Evolutionary conservation across 2,797 vertebrate genomes (phyloP), one percentile per base, ranked within the genome.

Genomic region (Lemur catta): DNA sequence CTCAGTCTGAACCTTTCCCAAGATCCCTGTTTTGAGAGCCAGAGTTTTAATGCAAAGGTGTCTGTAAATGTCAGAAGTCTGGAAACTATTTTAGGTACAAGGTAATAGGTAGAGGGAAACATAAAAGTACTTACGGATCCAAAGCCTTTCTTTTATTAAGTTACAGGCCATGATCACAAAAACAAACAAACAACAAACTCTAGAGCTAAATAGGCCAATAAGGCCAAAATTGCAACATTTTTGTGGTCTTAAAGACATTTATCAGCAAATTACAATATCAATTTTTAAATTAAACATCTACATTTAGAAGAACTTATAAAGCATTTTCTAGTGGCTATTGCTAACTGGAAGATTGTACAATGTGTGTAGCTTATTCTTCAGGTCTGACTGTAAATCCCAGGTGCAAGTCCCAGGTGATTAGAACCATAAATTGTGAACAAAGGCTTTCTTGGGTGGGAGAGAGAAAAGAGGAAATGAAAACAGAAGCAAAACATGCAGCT

Each of bases 371-470:
- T 92, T 86, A 94, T 80, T 89, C 38, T 89, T 97, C 80, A 81
- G 30, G 48, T 50, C 7, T 82, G 38, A 96, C 41, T 97, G 55
- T 48, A 96, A 97, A 91, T 80, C 43, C n/a, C 57, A 96, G 65
- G 43, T 75, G 17, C 48, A 91, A 76, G 91, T 15, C 24, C 46
- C 81, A 96, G 48, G 61, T 89, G 79, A 96, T 84, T 72, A 80
- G 63, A 95, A 76, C 38, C 69, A 89, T 52, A 85, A 97, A 94
- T 52, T 84, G 52, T 78, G 22, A 96, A 48, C 50, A 91, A 96
- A 81, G 84, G 84, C 30, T 95, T 76, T 46, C 48, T 43, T 65
- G 41, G 55, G 46, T 81, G 8, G 59, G 33, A 81, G 59, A 81
- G 22, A 75, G 43, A 84, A 82, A 95, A 80, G 46, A 95, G n/a